Evolutionary conservation across 92 coral and sea anemone species (phyloP), one percentile per base, ranked within the genome.

Genomic region (Meandrina meandrites): DNA sequence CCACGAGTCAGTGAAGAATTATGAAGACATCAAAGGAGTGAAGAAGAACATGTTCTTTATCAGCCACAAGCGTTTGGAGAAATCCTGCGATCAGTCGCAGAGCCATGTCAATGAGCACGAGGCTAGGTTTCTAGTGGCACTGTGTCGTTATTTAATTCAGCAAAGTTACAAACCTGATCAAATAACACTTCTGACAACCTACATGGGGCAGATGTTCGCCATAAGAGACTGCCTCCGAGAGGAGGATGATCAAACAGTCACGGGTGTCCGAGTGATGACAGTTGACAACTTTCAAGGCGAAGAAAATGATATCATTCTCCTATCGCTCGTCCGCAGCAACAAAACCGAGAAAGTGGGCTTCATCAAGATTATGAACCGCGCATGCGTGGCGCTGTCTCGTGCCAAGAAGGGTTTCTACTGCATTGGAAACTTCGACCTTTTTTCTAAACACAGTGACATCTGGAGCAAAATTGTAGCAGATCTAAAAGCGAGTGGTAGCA

Each of bases 201-300:
- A 96, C 75, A 90, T 92, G 0, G 95, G 98, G 0, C 98, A 96
- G 88, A 91, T 92, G 95, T 96, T 91, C 84, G 79, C 79, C 32
- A 87, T 94, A 28, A 87, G 91, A 75, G 98, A 96, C 34, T 81
- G 75, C 27, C 71, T 92, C 30, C 79, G 69, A 82, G 30, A 74
- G 16, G 50, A 51, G 22, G 85, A 91, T 22, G 91, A 91, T 37
- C 58, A 75, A 21, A 21, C 81, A 30, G 47, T 8, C 28, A 69
- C n/a, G 92, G 93, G 18, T 92, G 98, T 13, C 72, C 57, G 8
- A 86, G 78, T 93, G 53, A 71, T 93, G 17, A 96, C 93, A 30
- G 95, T 96, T 30, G 98, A 96, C 84, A 96, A 96, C 89, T 96
- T 86, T 77, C 98, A 96, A 84, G 98, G 98, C 21, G 96, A 96